Percentiles rank a stretch among this genome's conserved stretches.
Evolutionary conservation across 1,140 invertebrate genomes (phyloP).

Genomic region (Venturia canescens): DNA sequence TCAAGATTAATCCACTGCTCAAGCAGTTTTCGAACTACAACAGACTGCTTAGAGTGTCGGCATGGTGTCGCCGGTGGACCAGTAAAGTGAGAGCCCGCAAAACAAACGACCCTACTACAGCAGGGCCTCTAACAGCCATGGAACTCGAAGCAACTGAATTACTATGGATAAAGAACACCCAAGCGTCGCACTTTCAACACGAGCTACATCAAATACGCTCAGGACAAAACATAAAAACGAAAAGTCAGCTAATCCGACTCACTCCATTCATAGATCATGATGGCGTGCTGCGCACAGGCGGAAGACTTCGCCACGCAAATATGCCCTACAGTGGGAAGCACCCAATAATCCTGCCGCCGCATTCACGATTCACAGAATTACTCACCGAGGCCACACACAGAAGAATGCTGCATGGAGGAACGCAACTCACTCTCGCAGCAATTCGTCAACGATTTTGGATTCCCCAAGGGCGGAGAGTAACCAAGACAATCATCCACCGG

Average conservation of each 20-base stretch:
- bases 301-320: not conserved
- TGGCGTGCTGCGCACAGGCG: slow-evolving; percentile 19
- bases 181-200: no score
- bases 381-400: not conserved
- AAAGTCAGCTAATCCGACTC: not conserved
- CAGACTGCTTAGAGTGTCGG: no score
- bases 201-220: no score
- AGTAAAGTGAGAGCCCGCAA: no score
- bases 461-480: slow-evolving; percentile 39
- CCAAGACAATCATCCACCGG: slow-evolving; percentile 22
- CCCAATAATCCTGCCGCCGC: not conserved
- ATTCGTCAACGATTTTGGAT: slow-evolving; percentile 59
- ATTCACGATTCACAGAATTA: not conserved
- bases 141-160: no score
- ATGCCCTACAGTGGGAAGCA: not conserved
- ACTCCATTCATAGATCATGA: slow-evolving; percentile 6
- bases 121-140: no score
- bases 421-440: slow-evolving; percentile 45
- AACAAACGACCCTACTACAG: no score
- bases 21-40: no score
- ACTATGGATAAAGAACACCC: no score
- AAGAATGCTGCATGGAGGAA: slow-evolving; percentile 49
- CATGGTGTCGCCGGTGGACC: no score
- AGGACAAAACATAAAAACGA: no score
- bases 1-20: no score